Evolutionary conservation across 2,888 invertebrate genomes (phyloP), one percentile per base, ranked within the genome.

Genomic region (Tenthredo distinguenda): DNA sequence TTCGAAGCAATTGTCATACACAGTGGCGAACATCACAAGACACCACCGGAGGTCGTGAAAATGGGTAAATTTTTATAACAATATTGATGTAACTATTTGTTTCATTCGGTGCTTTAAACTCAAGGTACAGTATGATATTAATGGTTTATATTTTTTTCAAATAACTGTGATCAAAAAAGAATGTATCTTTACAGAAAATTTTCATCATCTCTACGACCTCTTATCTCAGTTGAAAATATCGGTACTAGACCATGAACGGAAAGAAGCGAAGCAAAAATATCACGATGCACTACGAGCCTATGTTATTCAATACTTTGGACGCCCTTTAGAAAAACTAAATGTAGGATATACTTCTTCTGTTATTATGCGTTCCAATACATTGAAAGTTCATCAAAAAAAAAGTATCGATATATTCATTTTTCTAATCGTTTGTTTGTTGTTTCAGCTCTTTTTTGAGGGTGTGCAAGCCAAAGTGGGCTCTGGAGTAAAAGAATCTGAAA

Each of bases 401-500:
- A 2, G n/a, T 58, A 62, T 62, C 26, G 7, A 62, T 26, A 21
- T 10, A 62, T 21, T 62, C 12, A 26, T 62, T 9, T 62, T 26
- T 43, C 2, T 71, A 18, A 18, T 37, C 3, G 10, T 71, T 71
- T 77, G 74, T 86, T 86, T 34, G 34, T 87, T 86, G 88, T 94
- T 95, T 43, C 93, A 99, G 97, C 96, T 96, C 89, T 99, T 99
- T 95, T 99, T 99, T 93, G 99, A 99, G 94, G 99, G 99, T 81
- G 99, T 99, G 84, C 97, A 99, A 94, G 97, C 97, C 87, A 97
- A 98, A 93, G 98, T 99, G 87, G 97, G 97, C 84, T 96, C 97
- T 91, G 99, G 99, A 84, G 98, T 99, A 79, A 99, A 98, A 93
- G 98, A 98, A 92, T 98, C 99, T 68, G 99, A 99, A 95, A 98